Conservation (phyloP, 2,888 invertebrate species). For the Diaprepes abbreviatus region DNA sequence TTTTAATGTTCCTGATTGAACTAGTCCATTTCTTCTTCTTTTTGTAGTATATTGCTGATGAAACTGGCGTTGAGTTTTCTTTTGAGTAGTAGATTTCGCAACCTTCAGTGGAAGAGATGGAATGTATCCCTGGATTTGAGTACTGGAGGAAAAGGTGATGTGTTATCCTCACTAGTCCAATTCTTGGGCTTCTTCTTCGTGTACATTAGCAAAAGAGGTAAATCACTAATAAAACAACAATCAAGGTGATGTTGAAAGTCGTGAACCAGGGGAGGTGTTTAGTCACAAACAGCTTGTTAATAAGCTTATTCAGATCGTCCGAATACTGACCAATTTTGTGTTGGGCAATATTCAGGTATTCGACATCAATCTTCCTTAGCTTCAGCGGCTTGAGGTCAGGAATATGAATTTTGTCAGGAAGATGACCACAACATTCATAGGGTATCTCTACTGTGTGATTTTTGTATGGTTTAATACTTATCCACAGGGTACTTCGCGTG, state of each 20-base stretch:
- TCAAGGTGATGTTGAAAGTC: not conserved
- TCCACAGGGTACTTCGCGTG: constrained; percentile 6
- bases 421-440: constrained; percentile 14
- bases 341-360: constrained; percentile 31
- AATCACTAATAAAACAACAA: too few relatives aligned
- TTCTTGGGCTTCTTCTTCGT: too few relatives aligned
- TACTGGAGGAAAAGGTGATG: too few relatives aligned
- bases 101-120: too few relatives aligned
- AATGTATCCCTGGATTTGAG: too few relatives aligned
- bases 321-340: constrained; percentile 31
- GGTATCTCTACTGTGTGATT: constrained; percentile 10
- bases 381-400: constrained; percentile 27
- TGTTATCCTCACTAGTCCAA: too few relatives aligned
- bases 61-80: too few relatives aligned
- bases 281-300: constrained; percentile 1
- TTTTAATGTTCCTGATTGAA: too few relatives aligned
- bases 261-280: not conserved
- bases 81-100: too few relatives aligned
- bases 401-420: not conserved
- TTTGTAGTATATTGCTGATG: too few relatives aligned
- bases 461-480: not conserved
- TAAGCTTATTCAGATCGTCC: constrained; percentile 26
- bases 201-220: too few relatives aligned
- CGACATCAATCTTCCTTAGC: constrained; percentile 23
- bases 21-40: too few relatives aligned